phyloP scores from a whole-genome alignment of 2,113 vertebrate species.

The Paradoxurus hermaphroditus region DNA sequence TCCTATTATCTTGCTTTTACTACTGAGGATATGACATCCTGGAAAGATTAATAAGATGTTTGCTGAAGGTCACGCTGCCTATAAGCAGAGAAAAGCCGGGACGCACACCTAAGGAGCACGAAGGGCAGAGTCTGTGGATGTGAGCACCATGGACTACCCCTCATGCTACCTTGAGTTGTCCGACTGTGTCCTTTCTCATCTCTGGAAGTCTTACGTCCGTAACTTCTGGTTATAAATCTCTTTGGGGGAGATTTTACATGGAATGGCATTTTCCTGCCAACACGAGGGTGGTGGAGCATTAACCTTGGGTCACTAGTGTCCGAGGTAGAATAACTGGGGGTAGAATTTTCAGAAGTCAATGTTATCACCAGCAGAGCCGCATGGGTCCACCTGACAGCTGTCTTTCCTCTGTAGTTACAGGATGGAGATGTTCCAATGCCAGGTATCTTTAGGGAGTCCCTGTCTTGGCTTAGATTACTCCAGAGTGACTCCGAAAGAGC shows the following conservation, averaged over 20 bases:
- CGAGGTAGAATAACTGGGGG: not conserved
- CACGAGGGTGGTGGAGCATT: not conserved
- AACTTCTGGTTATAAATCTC: not conserved
- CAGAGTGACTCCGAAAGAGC: not conserved
- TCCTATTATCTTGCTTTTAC: not conserved
- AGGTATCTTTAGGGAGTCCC: not conserved
- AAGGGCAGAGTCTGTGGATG: too few species aligned
- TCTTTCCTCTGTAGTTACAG: not conserved
- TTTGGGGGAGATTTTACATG: not conserved
- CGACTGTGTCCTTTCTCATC: not conserved
- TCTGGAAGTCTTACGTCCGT: not conserved
- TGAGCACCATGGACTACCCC: fast-evolving
- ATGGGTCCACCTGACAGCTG: not conserved
- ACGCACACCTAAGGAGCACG: not conserved
- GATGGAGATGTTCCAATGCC: not conserved
- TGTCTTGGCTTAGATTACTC: not conserved
- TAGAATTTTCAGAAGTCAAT: not conserved
- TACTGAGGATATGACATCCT: not conserved
- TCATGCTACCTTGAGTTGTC: too few species aligned
- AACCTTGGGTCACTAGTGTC: not conserved
- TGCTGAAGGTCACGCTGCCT: not conserved
- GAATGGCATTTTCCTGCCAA: not conserved
- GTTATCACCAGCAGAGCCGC: not conserved
- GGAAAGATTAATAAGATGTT: not conserved
- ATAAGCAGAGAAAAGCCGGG: not conserved